Percentiles rank a stretch among this genome's conserved stretches.
These are phyloP conservation scores for Megamerina dolium DNA, from an alignment of 2,888 invertebrate species.

Conservation along the genomic window DNA sequence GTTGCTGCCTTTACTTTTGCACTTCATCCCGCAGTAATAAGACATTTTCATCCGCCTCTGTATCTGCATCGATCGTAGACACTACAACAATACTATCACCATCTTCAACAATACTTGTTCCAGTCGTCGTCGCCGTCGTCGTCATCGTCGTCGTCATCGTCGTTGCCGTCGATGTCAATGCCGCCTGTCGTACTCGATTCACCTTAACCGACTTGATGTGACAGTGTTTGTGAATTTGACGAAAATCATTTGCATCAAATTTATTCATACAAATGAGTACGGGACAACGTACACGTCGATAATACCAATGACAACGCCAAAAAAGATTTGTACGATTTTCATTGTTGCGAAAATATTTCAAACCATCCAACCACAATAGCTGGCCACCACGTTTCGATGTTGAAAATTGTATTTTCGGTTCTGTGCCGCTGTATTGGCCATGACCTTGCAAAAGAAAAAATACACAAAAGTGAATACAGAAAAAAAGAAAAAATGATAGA, in stretches of 20 bases:
- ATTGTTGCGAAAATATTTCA: conserved; percentile 48
- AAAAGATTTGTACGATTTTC: conserved; percentile 47
- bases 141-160: not conserved
- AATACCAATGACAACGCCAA: conserved; percentile 49
- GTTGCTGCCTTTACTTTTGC: no score
- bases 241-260: conserved; percentile 41
- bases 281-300: conserved; percentile 42
- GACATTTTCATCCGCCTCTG: no score
- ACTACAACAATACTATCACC: no score
- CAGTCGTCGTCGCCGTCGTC: not conserved
- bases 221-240: conserved; percentile 46
- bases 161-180: not conserved
- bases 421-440: conserved; percentile 9
- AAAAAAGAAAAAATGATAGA: not conserved
- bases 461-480: not conserved
- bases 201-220: conserved; percentile 36
- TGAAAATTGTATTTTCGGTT: conserved; percentile 45
- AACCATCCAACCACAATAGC: conserved; percentile 44
- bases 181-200: no score
- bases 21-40: no score
- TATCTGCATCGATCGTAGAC: no score
- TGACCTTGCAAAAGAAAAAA: conserved; percentile 7
- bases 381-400: conserved; percentile 46
- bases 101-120: no score
- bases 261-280: conserved; percentile 49